Conservation (phyloP, 2,113 vertebrate species). For the Pomatorhinus ruficollis region DNA sequence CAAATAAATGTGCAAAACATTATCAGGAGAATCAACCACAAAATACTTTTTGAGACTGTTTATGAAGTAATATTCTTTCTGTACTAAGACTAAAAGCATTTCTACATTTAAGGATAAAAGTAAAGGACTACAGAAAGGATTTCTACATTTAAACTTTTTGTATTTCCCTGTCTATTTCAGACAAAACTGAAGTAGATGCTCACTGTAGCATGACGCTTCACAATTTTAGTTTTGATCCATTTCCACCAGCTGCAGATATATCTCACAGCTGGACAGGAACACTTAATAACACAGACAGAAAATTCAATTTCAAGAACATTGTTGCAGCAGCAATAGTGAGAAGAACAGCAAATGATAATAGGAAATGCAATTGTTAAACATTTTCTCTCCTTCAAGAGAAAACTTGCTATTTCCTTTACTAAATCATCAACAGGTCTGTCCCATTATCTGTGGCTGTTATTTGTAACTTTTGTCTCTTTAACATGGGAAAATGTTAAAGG, state of each 20-base stretch:
- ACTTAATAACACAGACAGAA: not conserved
- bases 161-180: not conserved
- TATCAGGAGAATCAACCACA: not conserved
- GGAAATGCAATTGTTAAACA: not conserved
- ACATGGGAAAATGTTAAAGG: not conserved
- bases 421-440: not conserved
- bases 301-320: constrained; percentile 23
- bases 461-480: not conserved
- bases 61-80: not conserved
- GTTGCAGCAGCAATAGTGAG: not conserved
- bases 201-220: not conserved
- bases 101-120: not conserved
- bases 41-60: not conserved
- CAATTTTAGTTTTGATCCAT: not conserved
- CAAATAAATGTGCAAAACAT: not conserved
- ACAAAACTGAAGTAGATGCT: not conserved
- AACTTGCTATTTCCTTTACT: not conserved
- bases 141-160: not conserved
- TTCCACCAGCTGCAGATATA: not conserved
- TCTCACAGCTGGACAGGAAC: not conserved
- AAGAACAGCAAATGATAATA: not conserved
- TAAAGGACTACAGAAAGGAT: not conserved
- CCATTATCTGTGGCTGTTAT: not conserved
- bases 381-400: not conserved
- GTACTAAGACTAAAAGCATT: not conserved